Conservation (phyloP, 2,113 vertebrate genomes). For the Chloropsis hardwickii region DNA sequence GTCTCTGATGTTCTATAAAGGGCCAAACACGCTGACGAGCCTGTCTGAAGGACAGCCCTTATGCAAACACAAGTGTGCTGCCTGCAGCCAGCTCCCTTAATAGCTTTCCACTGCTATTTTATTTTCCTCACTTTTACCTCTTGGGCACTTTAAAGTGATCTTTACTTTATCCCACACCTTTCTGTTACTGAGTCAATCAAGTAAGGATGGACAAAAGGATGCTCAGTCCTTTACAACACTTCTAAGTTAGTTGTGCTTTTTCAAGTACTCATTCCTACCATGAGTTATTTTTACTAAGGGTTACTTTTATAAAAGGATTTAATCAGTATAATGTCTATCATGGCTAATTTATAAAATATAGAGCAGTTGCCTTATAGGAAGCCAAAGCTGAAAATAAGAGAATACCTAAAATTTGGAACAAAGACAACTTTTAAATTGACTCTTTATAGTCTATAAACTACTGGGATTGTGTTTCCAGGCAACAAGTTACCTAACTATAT, state of each 20-base stretch:
- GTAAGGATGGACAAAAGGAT: neutral
- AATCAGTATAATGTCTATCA: neutral
- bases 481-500: constrained; percentile 36
- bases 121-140: constrained; percentile 20
- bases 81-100: constrained; percentile 28
- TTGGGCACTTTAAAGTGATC: neutral
- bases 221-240: neutral
- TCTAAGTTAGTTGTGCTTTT: neutral
- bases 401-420: neutral
- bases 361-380: neutral
- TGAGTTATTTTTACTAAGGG: neutral
- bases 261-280: neutral
- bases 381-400: neutral
- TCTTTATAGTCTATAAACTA: neutral
- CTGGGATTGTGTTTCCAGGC: constrained; percentile 32
- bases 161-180: constrained; percentile 1
- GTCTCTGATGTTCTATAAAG: constrained; percentile 52
- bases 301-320: neutral
- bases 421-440: constrained; percentile 15
- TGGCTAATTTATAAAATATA: neutral
- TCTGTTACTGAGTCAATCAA: neutral
- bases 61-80: constrained; percentile 49
- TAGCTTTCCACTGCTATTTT: neutral
- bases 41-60: constrained; percentile 48
- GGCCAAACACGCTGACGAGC: neutral